These are phyloP conservation scores for Podargus strigoides DNA, from an alignment of 2,797 vertebrate species.

Conservation along the genomic window DNA sequence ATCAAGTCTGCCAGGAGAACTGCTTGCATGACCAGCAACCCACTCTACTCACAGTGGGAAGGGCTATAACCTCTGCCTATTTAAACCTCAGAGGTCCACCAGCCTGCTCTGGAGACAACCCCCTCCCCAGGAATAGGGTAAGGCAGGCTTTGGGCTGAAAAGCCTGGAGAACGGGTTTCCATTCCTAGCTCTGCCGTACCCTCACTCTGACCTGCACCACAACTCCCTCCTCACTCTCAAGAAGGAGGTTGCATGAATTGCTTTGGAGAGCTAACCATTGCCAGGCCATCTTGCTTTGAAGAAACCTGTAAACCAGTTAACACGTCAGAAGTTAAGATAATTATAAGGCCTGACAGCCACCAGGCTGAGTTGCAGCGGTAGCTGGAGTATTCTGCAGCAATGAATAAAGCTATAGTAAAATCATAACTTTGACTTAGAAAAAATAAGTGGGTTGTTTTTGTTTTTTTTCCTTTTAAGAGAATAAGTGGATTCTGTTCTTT, in stretches of 20 bases:
- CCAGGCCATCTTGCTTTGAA: background rate
- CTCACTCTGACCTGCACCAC: background rate
- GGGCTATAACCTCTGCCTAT: no score
- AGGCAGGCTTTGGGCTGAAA: background rate
- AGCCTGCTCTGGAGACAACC: background rate
- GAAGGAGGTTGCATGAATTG: background rate
- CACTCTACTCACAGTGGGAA: fast-evolving
- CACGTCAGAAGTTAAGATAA: background rate
- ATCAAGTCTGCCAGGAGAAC: background rate
- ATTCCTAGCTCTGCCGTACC: background rate
- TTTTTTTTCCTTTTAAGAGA: background rate
- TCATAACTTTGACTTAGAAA: background rate
- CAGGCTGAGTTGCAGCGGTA: background rate
- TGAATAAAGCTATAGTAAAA: background rate
- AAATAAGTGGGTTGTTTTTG: background rate
- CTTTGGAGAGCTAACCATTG: background rate
- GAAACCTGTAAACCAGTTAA: background rate
- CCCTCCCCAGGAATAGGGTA: fast-evolving
- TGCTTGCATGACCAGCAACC: fast-evolving
- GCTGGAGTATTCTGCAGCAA: background rate
- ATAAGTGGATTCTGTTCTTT: background rate
- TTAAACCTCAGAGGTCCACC: background rate
- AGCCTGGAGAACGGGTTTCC: background rate
- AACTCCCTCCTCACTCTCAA: no score
- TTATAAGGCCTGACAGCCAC: background rate